Percentiles rank a stretch among this genome's conserved stretches.
phyloP scores from a whole-genome alignment of 1,140 invertebrate species.

The Ceratitis capitata region DNA sequence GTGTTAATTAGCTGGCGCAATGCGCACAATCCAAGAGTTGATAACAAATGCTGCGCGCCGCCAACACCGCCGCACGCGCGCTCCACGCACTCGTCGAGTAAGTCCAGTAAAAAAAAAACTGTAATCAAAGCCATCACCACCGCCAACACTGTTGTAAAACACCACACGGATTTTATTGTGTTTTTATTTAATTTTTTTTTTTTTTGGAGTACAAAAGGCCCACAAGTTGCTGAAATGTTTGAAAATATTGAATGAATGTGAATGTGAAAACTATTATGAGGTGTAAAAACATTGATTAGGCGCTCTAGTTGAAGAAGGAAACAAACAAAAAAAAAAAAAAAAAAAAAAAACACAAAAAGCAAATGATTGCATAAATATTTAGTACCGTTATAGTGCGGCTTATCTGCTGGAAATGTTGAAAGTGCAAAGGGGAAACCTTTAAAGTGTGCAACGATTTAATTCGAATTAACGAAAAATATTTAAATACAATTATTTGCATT shows the following conservation, averaged over 20 bases:
- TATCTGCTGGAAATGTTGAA: neutral
- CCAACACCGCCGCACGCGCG: no score
- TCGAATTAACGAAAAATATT: neutral
- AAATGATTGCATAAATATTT: neutral
- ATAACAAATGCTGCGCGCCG: neutral
- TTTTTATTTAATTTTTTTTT: no score
- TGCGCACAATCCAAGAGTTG: neutral
- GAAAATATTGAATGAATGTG: neutral
- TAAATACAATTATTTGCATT: neutral
- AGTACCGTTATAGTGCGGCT: neutral
- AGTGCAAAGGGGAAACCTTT: neutral
- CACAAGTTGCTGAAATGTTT: neutral
- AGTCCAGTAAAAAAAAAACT: no score
- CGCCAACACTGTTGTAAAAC: neutral
- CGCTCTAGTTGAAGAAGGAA: neutral
- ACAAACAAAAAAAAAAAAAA: neutral
- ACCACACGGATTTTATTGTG: neutral
- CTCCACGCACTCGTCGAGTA: no score
- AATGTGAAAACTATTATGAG: neutral
- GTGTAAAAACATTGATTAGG: conserved; percentile 21
- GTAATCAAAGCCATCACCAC: neutral
- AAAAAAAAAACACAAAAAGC: neutral
- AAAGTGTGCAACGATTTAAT: neutral
- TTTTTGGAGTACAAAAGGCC: no score
- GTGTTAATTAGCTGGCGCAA: neutral